phyloP scores from a whole-genome alignment of 2,113 vertebrate species.

The Caracal caracal region DNA sequence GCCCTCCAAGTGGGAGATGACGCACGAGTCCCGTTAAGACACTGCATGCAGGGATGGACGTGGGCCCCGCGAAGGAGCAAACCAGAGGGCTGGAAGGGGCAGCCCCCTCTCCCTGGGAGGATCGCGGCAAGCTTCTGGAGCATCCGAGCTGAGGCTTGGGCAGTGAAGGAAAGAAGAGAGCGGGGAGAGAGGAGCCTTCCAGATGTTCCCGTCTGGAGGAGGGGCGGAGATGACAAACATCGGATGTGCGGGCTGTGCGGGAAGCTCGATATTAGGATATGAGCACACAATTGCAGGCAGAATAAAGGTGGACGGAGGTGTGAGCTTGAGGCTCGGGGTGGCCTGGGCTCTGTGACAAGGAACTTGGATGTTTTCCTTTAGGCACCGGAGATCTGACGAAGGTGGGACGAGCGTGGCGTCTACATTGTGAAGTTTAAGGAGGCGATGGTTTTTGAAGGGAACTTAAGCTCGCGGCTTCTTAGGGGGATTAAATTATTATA shows the following conservation, averaged over 20 bases:
- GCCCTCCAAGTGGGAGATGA: background rate
- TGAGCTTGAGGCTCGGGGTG: background rate
- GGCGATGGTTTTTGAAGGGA: background rate
- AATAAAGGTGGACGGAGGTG: background rate
- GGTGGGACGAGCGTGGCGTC: background rate
- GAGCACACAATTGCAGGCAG: background rate
- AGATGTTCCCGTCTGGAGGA: background rate
- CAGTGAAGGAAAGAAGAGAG: background rate
- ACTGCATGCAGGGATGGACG: background rate
- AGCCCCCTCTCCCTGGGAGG: background rate
- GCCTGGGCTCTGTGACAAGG: background rate
- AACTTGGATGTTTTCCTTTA: background rate
- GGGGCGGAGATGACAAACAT: background rate
- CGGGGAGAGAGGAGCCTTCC: background rate
- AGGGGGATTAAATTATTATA: background rate
- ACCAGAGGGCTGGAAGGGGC: no score
- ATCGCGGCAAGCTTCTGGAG: no score
- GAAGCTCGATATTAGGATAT: no score
- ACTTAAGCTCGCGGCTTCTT: background rate
- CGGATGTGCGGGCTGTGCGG: fast-evolving
- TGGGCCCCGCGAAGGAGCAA: background rate
- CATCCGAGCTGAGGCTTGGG: background rate
- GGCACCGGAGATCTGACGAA: background rate
- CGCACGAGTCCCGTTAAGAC: fast-evolving
- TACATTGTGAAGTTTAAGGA: background rate